Percentiles rank a stretch among this genome's conserved stretches.
Evolutionary conservation across 2,888 invertebrate species (phyloP).

Genomic region (Heliconius charithonia): DNA sequence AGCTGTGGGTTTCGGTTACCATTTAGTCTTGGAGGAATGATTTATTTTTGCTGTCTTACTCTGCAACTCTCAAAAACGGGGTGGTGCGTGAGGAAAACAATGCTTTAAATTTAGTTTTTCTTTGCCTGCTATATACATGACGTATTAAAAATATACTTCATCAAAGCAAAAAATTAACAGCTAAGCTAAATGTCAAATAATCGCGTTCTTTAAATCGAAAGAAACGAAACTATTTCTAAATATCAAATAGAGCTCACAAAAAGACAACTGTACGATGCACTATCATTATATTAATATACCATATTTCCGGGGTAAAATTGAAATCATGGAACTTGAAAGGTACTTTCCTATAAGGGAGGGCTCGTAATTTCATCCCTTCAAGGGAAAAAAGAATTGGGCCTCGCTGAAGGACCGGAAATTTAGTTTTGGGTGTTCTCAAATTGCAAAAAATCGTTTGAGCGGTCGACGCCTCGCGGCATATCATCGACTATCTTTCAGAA

Average conservation of each 20-base stretch:
- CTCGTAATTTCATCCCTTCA: slow-evolving; percentile 39
- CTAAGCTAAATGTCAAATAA: too few species aligned
- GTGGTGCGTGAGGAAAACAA: neutral
- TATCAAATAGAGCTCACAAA: neutral
- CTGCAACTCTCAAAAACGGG: neutral
- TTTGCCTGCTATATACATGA: neutral
- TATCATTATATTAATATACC: slow-evolving; percentile 37
- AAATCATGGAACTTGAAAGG: slow-evolving; percentile 41
- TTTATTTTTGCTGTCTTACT: neutral
- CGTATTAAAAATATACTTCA: too few species aligned
- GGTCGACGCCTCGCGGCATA: slow-evolving; percentile 29
- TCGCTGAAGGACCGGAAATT: slow-evolving; percentile 42
- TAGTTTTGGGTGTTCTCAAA: slow-evolving; percentile 44
- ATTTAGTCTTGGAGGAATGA: too few species aligned
- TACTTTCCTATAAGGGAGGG: slow-evolving; percentile 34
- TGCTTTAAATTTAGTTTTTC: neutral
- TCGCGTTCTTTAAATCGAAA: too few species aligned
- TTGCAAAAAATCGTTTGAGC: slow-evolving; percentile 43
- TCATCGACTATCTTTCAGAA: slow-evolving; percentile 16
- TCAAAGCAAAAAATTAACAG: too few species aligned
- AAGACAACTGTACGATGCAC: slow-evolving; percentile 26
- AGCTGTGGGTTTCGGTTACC: too few species aligned
- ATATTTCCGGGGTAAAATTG: slow-evolving; percentile 43
- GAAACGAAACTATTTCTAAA: too few species aligned
- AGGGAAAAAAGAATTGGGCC: slow-evolving; percentile 41